phyloP scores from a whole-genome alignment of 2,797 vertebrate species.

The Sebastes goodei region DNA sequence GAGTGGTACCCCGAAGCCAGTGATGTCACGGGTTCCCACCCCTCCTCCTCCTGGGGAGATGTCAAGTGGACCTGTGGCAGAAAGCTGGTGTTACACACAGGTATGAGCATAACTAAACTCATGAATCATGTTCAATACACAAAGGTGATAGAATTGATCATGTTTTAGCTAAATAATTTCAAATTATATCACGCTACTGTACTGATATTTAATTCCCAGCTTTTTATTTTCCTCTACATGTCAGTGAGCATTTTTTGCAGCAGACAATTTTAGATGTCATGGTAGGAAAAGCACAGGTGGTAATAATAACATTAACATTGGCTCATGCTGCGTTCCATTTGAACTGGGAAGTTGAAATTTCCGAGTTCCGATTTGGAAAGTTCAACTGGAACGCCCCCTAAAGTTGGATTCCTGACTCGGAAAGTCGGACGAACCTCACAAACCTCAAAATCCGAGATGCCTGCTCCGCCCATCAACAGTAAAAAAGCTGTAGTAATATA shows the following conservation, averaged over 20 bases:
- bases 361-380: too few species aligned
- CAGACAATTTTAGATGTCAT: background rate
- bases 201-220: background rate
- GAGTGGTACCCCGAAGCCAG: constrained; percentile 79
- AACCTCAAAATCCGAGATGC: too few species aligned
- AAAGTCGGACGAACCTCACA: too few species aligned
- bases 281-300: background rate
- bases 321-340: background rate
- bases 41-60: constrained; percentile 95
- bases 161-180: background rate
- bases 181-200: background rate
- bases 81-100: constrained; percentile 99
- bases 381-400: too few species aligned
- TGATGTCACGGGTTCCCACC: constrained; percentile 94
- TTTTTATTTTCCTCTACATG: background rate
- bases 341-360: too few species aligned
- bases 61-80: constrained; percentile 95
- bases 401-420: too few species aligned
- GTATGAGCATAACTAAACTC: constrained; percentile 69
- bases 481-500: too few species aligned
- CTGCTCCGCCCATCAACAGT: too few species aligned
- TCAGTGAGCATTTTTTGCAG: background rate
- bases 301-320: background rate
- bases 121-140: background rate
- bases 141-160: background rate